Conservation (phyloP, 2,113 vertebrate species). For the Myodes glareolus region DNA sequence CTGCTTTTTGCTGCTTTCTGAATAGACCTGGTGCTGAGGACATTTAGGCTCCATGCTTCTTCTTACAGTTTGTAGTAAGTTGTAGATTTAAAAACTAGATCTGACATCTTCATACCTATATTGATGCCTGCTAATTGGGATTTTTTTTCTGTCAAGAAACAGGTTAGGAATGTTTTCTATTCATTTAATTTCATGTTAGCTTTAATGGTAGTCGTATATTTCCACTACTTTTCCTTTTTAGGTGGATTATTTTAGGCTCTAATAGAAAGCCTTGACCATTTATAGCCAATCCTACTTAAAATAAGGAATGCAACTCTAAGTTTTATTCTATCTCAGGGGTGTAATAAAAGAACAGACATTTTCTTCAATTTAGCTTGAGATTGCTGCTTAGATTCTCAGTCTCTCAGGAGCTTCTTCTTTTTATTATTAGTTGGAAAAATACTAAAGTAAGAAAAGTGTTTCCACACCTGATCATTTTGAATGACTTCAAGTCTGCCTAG, state of each 20-base stretch:
- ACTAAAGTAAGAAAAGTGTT: background rate
- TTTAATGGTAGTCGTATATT: background rate
- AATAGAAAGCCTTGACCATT: background rate
- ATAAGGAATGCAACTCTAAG: background rate
- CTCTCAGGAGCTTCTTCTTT: background rate
- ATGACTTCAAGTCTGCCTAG: background rate
- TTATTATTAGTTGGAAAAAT: background rate
- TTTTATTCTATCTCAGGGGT: background rate
- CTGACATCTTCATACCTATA: background rate
- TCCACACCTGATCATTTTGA: background rate
- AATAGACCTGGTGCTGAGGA: too few relatives aligned
- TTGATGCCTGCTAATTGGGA: background rate
- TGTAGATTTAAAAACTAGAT: background rate
- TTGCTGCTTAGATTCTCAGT: background rate
- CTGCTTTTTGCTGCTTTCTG: background rate
- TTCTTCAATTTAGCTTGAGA: background rate
- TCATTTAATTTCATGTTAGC: background rate
- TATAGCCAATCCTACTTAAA: background rate
- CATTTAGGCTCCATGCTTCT: background rate
- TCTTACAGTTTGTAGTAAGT: background rate
- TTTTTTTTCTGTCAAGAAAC: background rate
- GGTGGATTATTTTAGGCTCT: background rate
- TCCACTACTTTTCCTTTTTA: background rate
- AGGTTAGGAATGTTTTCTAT: background rate
- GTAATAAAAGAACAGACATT: background rate